Conservation (phyloP, 2,888 invertebrate genomes). For the Apocheima hispidaria region DNA sequence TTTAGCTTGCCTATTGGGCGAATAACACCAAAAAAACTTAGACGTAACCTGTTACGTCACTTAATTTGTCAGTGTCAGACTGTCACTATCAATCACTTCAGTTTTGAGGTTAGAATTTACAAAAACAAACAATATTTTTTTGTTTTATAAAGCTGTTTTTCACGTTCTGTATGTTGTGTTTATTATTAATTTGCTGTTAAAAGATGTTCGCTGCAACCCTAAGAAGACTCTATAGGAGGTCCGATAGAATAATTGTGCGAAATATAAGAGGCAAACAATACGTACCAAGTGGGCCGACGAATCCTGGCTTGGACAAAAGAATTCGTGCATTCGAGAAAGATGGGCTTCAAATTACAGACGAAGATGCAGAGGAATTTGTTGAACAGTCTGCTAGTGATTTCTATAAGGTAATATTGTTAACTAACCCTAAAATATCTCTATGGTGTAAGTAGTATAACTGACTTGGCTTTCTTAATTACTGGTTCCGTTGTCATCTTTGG, state of each 20-base stretch:
- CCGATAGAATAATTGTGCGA: slow-evolving; percentile 67
- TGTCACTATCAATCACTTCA: no score
- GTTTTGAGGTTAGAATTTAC: not conserved
- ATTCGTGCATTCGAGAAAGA: slow-evolving; percentile 65
- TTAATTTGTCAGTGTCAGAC: no score
- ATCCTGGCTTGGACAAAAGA: slow-evolving; percentile 73
- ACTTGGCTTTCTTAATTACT: no score
- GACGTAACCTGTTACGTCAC: no score
- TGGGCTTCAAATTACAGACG: slow-evolving; percentile 61
- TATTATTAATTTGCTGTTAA: no score
- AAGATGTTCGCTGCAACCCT: slow-evolving; percentile 66
- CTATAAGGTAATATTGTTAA: slow-evolving; percentile 56
- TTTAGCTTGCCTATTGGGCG: no score
- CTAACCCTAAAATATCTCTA: not conserved
- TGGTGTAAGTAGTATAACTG: no score
- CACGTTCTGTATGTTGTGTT: no score
- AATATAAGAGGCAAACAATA: slow-evolving; percentile 61
- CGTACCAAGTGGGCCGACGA: slow-evolving; percentile 56
- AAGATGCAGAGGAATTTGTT: slow-evolving; percentile 71
- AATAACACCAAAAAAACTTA: no score
- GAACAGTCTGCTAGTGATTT: slow-evolving; percentile 77
- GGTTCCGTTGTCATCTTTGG: no score
- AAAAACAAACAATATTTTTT: not conserved
- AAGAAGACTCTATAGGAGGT: slow-evolving; percentile 59
- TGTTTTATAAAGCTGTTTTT: not conserved